Conservation (phyloP, 37 sponge, comb jelly and placozoan genomes). For the Hexactinellida sp. region DNA sequence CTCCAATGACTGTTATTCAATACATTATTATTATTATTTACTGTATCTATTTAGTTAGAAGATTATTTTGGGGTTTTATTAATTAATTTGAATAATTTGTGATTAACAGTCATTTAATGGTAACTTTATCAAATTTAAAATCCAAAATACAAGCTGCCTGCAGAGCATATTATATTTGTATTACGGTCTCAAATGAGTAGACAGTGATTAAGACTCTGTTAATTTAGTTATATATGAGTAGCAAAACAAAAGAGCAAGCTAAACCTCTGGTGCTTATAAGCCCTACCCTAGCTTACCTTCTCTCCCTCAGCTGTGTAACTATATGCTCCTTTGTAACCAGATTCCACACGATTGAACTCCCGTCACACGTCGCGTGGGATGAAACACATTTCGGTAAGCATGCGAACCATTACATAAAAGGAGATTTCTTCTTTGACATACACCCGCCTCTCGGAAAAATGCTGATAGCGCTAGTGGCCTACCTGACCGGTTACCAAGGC, state of each 20-base stretch:
- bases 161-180: too few species aligned
- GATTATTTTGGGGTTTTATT: too few species aligned
- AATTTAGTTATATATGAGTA: neutral
- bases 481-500: conserved; percentile 75
- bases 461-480: conserved; percentile 75
- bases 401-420: conserved; percentile 89
- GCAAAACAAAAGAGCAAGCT: neutral
- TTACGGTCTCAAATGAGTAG: too few species aligned
- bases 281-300: neutral
- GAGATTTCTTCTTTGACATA: conserved; percentile 87
- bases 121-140: too few species aligned
- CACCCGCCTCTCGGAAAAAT: conserved; percentile 97
- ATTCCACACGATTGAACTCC: conserved; percentile 41
- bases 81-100: too few species aligned
- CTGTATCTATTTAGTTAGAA: too few species aligned
- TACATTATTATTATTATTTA: too few species aligned
- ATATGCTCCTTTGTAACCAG: conserved; percentile 17
- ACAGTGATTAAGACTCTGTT: too few species aligned
- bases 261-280: neutral
- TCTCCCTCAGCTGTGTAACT: neutral
- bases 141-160: too few species aligned
- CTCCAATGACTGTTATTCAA: too few species aligned
- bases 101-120: too few species aligned
- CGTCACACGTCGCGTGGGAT: conserved; percentile 66
- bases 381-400: conserved; percentile 98